phyloP scores from a whole-genome alignment of 2,888 invertebrate genomes.

The Euzetes globulus region DNA sequence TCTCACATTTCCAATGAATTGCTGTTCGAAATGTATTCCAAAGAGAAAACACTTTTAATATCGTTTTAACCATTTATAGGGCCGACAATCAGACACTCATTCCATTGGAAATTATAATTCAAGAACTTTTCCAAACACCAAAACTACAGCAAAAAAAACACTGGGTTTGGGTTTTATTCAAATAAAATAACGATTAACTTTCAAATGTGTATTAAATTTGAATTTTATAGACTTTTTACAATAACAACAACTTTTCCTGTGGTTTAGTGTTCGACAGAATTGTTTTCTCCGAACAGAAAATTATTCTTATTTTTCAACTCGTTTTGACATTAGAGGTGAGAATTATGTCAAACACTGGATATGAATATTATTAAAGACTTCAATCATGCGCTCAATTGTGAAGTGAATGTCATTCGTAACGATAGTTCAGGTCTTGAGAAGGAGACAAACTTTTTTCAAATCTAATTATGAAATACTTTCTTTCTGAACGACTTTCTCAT shows the following conservation, averaged over 20 bases:
- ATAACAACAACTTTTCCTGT: constrained; percentile 4
- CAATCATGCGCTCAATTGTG: constrained; percentile 10
- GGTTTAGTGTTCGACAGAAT: neutral
- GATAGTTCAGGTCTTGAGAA: neutral
- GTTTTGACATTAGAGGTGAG: constrained; percentile 14
- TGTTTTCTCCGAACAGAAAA: neutral
- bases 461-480: neutral
- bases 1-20: neutral
- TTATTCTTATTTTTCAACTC: neutral
- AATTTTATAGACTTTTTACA: constrained; percentile 1
- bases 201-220: constrained; percentile 10
- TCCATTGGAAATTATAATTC: neutral
- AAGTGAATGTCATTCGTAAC: neutral
- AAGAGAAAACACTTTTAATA: constrained; percentile 11
- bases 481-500: too few species aligned
- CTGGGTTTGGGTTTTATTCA: neutral
- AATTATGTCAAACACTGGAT: constrained; percentile 4
- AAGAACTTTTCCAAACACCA: neutral
- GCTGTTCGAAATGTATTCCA: neutral
- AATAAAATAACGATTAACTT: neutral
- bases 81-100: neutral
- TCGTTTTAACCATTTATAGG: neutral
- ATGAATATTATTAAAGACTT: constrained; percentile 7
- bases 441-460: neutral
- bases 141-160: too few species aligned